phyloP scores from a whole-genome alignment of 1,140 invertebrate genomes.

The Trachymyrmex cornetzi region DNA sequence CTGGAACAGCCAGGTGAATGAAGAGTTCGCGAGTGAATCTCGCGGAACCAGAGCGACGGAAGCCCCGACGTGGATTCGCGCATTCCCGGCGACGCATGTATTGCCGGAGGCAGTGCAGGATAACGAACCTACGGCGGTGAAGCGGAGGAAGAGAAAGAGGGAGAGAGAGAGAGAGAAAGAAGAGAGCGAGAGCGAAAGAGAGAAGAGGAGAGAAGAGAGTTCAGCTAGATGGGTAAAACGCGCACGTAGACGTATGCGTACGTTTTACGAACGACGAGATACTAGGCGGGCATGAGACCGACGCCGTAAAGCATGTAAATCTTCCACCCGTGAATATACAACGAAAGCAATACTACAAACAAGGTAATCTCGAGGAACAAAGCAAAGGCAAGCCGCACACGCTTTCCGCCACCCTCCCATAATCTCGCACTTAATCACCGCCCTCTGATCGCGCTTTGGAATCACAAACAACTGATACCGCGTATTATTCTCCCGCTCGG shows the following conservation, averaged over 20 bases:
- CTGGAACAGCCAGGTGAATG: conserved; percentile 63
- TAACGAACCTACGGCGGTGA: conserved; percentile 11
- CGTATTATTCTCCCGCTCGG: neutral
- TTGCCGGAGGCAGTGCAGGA: neutral
- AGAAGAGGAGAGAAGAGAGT: neutral
- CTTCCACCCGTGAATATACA: conserved; percentile 85
- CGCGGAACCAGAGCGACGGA: conserved; percentile 24
- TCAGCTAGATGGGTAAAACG: neutral
- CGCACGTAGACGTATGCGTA: conserved; percentile 1
- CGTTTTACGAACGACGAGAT: neutral
- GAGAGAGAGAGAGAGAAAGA: neutral
- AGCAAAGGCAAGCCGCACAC: conserved; percentile 45
- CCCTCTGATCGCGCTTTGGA: neutral
- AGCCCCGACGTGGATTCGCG: neutral
- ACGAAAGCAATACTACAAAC: conserved; percentile 87
- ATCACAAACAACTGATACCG: neutral
- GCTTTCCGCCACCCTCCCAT: neutral
- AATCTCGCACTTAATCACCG: neutral
- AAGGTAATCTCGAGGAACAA: conserved; percentile 79
- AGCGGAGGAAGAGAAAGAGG: conserved; percentile 7
- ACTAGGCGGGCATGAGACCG: conserved; percentile 17
- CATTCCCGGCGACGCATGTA: conserved; percentile 17
- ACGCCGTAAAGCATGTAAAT: conserved; percentile 65
- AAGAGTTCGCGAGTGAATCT: conserved; percentile 13
- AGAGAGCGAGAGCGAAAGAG: neutral